Base-by-base conservation (phyloP, 2,797 vertebrate genomes). In the Enteromius radiatus region DNA sequence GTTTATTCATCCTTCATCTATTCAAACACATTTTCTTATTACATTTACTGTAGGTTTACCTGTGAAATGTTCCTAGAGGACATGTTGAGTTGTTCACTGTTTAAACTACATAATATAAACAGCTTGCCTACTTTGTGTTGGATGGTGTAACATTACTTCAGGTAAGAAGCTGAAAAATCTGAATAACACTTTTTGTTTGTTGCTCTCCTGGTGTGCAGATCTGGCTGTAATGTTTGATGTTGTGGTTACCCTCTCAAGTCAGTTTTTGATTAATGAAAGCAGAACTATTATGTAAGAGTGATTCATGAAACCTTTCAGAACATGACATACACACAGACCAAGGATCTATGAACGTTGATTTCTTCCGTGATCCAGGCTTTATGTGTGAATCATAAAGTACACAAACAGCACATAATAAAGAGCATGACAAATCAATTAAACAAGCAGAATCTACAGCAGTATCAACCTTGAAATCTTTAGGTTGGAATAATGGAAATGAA, bases 271-370 rank as follows among this genome's bases (percentile, higher is more conserved):
- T 74, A 73, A 73, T 63, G 43, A 74, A 81, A 26, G 31, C 31
- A 63, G 28, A 73, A 64, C 28, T 15, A 15, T 81, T 81, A 74
- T 64, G 43, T 36, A 74, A 81, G 56, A 45, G 52, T 70, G 65
- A 80, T 80, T 79, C 65, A 69, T 59, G 36, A 61, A 41, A 7
- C 3, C 7, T 76, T 41, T 38, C 14, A 59, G 49, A 76, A 65
- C n/a, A 19, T 78, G 47, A 78, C 71, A 36, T 52, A 19, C 36
- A 28, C 23, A 76, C 38, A 68, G 7, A 47, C 45, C 65, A 59
- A 70, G 54, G 26, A 80, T 61, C 2, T 56, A 69, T 28, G 26
- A 80, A 70, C 19, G 47, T 1, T 31, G 38, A 61, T 61, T 61
- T 71, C 38, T 31, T 56, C 15, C 68, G 5, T 41, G n/a, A 79